A percentile compares a stretch with the other conserved stretches of the same genome.
phyloP scores from a whole-genome alignment of 2,113 vertebrate genomes.

The Orientallactaga bullata region DNA sequence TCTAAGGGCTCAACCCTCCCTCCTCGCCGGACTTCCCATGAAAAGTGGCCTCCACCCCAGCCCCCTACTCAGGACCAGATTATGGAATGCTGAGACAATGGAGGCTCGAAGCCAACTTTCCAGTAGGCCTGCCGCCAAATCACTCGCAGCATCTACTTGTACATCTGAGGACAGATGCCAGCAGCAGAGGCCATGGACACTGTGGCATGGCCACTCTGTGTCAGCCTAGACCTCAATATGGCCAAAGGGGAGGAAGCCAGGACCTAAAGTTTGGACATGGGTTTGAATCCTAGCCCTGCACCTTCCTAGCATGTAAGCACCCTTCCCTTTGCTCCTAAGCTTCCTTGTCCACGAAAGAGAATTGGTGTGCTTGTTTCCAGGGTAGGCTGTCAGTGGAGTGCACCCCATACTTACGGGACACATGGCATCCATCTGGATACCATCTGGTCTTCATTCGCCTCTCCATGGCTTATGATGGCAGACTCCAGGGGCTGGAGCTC shows the following conservation, averaged over 20 bases:
- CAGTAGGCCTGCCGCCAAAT: constrained; percentile 23
- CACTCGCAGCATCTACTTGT: constrained; percentile 35
- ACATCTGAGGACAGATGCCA: constrained; percentile 37
- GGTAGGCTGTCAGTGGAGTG: neutral
- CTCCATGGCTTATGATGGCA: neutral
- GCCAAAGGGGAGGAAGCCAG: neutral
- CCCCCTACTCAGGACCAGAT: constrained; percentile 70
- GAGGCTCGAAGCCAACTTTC: constrained; percentile 75
- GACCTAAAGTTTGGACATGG: neutral
- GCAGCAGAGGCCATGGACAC: constrained; percentile 2
- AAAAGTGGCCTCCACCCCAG: constrained; percentile 70
- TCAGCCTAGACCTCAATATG: neutral
- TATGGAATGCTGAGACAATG: constrained; percentile 77
- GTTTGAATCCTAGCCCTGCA: neutral
- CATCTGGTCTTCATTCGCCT: neutral
- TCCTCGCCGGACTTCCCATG: constrained; percentile 72
- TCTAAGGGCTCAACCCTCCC: constrained; percentile 55
- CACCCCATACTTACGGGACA: neutral
- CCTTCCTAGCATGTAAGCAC: neutral
- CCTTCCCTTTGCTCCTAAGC: neutral
- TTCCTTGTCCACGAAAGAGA: neutral
- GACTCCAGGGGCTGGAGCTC: neutral
- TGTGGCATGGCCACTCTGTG: neutral
- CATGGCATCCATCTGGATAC: rapidly evolving
- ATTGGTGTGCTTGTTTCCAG: neutral